Conservation (phyloP, 2,888 invertebrate species). For the Callyntrura sp. region DNA sequence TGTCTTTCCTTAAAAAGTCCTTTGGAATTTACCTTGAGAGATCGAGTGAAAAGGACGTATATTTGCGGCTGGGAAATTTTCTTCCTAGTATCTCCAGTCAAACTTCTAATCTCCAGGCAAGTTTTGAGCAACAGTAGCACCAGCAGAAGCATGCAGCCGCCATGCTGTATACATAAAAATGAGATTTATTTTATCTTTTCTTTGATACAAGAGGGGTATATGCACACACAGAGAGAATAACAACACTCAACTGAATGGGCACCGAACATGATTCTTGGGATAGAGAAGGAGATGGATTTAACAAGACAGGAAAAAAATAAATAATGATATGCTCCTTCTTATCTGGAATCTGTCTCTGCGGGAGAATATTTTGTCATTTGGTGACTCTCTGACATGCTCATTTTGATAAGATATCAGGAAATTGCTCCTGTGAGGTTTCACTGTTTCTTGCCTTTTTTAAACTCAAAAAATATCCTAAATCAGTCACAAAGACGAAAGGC, state of each 20-base stretch:
- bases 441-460: conserved; percentile 55
- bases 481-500: conserved; percentile 53
- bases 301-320: conserved; percentile 52
- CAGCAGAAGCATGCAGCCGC: conserved; percentile 7
- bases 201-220: neutral
- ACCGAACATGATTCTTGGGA: conserved; percentile 19
- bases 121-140: conserved; percentile 60
- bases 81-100: conserved; percentile 5
- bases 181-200: conserved; percentile 70
- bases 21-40: conserved; percentile 50
- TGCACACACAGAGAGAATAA: neutral
- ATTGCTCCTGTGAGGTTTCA: conserved; percentile 72
- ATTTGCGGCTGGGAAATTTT: neutral
- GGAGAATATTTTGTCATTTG: conserved; percentile 75
- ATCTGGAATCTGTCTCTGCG: conserved; percentile 74
- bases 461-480: conserved; percentile 47
- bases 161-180: conserved; percentile 62
- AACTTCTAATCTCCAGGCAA: conserved; percentile 46
- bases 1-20: conserved; percentile 1
- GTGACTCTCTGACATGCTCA: conserved; percentile 72
- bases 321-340: conserved; percentile 62
- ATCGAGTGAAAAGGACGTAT: conserved; percentile 1
- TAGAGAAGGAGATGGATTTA: neutral
- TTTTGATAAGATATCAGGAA: conserved; percentile 71
- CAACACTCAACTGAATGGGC: neutral